Conservation (phyloP, 2,113 vertebrate genomes). For the Gopherus flavomarginatus region DNA sequence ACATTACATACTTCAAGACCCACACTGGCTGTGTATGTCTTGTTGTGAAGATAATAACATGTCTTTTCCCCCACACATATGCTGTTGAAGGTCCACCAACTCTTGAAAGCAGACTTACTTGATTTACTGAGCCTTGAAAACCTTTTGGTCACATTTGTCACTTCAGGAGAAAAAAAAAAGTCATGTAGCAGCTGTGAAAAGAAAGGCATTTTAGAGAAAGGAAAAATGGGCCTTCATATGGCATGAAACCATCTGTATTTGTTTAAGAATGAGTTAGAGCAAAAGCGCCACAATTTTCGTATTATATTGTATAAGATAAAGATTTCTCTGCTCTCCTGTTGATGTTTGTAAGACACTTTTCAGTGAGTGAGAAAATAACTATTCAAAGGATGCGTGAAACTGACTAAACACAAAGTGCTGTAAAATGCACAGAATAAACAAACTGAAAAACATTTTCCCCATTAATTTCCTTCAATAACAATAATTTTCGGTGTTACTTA, state of each 20-base stretch:
- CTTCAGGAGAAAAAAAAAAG: not conserved
- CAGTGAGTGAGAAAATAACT: not conserved
- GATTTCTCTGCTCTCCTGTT: not conserved
- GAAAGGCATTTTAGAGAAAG: not conserved
- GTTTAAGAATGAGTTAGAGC: not conserved
- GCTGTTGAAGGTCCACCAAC: not conserved
- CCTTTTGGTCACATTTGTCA: constrained; percentile 45
- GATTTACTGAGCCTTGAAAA: constrained; percentile 54
- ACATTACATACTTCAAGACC: not conserved
- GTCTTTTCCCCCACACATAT: not conserved
- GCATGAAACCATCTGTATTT: constrained; percentile 8
- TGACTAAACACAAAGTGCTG: not conserved
- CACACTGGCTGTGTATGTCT: not conserved
- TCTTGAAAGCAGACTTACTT: constrained; percentile 37
- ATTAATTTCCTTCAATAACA: not conserved
- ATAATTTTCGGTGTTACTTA: not conserved
- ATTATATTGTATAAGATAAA: too few relatives aligned
- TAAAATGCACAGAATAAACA: not conserved
- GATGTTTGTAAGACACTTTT: not conserved
- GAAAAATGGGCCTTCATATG: not conserved
- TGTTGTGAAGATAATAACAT: not conserved
- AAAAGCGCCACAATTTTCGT: too few relatives aligned
- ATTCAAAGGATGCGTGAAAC: not conserved
- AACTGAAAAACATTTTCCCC: not conserved
- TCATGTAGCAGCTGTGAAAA: constrained; percentile 34